These are phyloP conservation scores for Drosophila demipolita DNA, from an alignment of 2,888 invertebrate genomes.

Conservation along the genomic window DNA sequence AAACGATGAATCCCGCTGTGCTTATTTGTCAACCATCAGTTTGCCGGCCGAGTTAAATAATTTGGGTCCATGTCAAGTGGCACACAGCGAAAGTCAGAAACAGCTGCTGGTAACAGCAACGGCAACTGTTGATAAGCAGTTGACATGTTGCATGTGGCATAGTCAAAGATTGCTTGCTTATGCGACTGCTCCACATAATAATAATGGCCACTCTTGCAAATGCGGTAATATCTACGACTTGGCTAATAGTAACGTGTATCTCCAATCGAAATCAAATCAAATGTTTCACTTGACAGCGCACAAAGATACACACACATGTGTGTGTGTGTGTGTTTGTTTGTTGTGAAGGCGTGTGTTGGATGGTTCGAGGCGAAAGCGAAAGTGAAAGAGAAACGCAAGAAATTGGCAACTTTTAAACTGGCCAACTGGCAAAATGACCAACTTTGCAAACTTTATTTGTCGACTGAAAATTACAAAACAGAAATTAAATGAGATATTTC, in stretches of 20 bases:
- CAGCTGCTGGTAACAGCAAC: constrained; percentile 35
- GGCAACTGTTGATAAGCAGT: constrained; percentile 62
- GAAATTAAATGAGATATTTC: background rate
- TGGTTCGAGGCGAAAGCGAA: constrained; percentile 37
- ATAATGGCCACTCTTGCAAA: constrained; percentile 44
- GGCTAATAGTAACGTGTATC: constrained; percentile 42
- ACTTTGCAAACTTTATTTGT: constrained; percentile 24
- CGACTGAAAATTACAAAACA: constrained; percentile 24
- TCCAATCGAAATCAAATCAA: constrained; percentile 66
- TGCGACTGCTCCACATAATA: constrained; percentile 64
- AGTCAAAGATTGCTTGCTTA: constrained; percentile 20
- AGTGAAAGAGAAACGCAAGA: constrained; percentile 43
- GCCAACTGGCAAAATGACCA: constrained; percentile 22
- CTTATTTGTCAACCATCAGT: constrained; percentile 5
- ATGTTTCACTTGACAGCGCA: constrained; percentile 62
- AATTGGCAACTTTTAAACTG: constrained; percentile 29
- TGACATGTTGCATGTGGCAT: constrained; percentile 68
- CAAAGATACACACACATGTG: constrained; percentile 15
- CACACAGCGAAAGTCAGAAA: constrained; percentile 27
- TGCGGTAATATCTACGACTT: constrained; percentile 66
- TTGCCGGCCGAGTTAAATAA: constrained; percentile 11
- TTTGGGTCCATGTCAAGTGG: constrained; percentile 20
- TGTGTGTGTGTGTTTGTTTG: background rate
- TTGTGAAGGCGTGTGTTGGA: constrained; percentile 29
- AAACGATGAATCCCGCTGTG: background rate